Evolutionary conservation across 1,140 invertebrate genomes (phyloP), one percentile per base, ranked within the genome.

Genomic region (Campoletis sonorensis): DNA sequence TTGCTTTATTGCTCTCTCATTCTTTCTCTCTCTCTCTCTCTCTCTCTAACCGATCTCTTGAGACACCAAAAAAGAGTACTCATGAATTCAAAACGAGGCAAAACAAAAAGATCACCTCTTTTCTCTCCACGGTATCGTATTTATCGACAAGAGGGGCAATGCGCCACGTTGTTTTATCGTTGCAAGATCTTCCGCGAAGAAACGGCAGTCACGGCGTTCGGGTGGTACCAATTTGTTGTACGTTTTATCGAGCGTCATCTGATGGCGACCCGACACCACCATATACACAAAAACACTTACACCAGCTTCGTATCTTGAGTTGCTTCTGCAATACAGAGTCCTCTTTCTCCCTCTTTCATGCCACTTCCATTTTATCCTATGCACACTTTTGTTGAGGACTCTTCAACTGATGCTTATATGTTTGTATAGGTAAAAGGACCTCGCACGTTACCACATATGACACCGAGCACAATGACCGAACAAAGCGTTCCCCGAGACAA

Each of bases 221-320:
- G 89, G 90, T 90, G 90, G 90, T 90, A 90, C 87, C 89, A 90
- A 91, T 91, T 91, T 90, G 88, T 91, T 89, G 85, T 87, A 82
- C 78, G 88, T 67, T 89, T 91, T 91, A 91, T 91, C 90, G 87
- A 86, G 84, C 89, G 87, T 91, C 88, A 91, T 91, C 90, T 90
- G 88, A 90, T 89, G 88, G 89, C 87, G 89, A 91, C 85, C 89
- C 89, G 88, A 91, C 90, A 91, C 90, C 90, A 83, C 81, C 40
- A 21, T n/a, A 54, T 7, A n/a, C 49, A 54, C 49, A 54, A 18
- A 54, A 21, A 54, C 51, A 70, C 27, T 26, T n/a, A 58, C 51
- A 71, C 21, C 18, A 37, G 54, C 18, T 8, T 54, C 72, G 72
- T 77, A 13, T 77, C 3, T 49, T 64, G 30, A 18, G 27, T 70